Evolutionary conservation across 1,140 invertebrate genomes (phyloP).

Genomic region (Xylocopa sonorina): DNA sequence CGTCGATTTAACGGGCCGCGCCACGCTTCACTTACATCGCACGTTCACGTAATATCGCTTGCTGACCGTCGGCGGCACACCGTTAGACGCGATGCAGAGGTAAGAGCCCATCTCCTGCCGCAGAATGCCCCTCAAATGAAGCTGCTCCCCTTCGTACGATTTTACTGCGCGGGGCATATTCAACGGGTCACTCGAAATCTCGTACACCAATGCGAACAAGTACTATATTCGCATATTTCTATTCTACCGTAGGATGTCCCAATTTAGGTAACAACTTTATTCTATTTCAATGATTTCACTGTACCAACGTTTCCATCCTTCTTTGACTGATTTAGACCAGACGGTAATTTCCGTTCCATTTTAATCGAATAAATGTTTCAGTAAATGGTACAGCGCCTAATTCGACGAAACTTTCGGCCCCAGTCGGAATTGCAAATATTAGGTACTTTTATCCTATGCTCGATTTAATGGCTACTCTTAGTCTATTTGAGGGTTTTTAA

Average conservation of each 20-base stretch:
- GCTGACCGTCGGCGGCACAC: conserved; percentile 91
- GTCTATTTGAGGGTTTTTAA: no score
- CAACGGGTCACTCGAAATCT: conserved; percentile 56
- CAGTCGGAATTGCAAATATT: no score
- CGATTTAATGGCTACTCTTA: no score
- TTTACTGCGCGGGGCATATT: conserved; percentile 81
- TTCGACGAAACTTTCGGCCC: no score
- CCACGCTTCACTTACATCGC: conserved; percentile 87
- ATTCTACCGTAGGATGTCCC: neutral
- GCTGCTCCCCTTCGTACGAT: conserved; percentile 85
- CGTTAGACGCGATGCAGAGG: conserved; percentile 94
- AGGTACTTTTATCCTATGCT: no score
- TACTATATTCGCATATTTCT: neutral
- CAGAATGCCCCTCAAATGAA: conserved; percentile 88
- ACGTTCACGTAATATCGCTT: conserved; percentile 91
- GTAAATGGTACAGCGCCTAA: no score
- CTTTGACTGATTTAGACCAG: no score
- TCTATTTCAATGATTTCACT: neutral
- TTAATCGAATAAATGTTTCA: no score
- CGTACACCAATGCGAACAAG: neutral
- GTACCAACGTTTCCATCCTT: no score
- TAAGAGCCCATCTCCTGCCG: conserved; percentile 93
- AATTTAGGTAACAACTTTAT: neutral
- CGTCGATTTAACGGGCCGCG: neutral
- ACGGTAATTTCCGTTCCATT: no score